These are phyloP conservation scores for Hozukius guyotensis DNA, from an alignment of 2,797 vertebrate species.

Conservation along the genomic window DNA sequence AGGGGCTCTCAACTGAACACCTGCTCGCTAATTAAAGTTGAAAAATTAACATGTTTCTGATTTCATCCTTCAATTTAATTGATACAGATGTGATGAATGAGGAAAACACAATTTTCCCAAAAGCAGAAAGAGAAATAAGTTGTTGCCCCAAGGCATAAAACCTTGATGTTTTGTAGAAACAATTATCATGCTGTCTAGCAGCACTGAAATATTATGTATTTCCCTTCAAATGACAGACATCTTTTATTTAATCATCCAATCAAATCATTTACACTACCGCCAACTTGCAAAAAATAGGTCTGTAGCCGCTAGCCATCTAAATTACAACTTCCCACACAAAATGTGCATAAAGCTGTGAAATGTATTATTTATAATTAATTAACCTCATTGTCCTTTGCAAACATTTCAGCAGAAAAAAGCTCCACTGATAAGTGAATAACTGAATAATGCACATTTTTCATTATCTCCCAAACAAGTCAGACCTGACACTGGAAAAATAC, in stretches of 20 bases:
- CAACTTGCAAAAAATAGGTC: background rate
- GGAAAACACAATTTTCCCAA: background rate
- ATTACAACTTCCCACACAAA: background rate
- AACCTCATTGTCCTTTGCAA: constrained; percentile 19
- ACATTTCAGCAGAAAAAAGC: background rate
- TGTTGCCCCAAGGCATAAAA: background rate
- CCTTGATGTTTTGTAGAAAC: background rate
- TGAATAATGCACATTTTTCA: constrained; percentile 37
- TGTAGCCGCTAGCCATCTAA: background rate
- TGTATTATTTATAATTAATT: constrained; percentile 24
- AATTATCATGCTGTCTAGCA: background rate
- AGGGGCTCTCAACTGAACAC: background rate
- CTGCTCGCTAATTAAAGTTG: background rate
- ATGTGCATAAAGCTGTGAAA: constrained; percentile 7
- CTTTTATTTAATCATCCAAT: background rate
- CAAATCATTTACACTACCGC: background rate
- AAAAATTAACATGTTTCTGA: background rate
- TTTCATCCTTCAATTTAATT: background rate
- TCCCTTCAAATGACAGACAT: background rate
- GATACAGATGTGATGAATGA: background rate
- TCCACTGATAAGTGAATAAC: constrained; percentile 1
- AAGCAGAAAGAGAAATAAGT: background rate
- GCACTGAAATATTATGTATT: background rate
- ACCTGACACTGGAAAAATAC: background rate
- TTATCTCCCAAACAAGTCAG: constrained; percentile 22